These are phyloP conservation scores for Macrobrachium rosenbergii DNA, from an alignment of 1,140 invertebrate species.

Conservation along the genomic window DNA sequence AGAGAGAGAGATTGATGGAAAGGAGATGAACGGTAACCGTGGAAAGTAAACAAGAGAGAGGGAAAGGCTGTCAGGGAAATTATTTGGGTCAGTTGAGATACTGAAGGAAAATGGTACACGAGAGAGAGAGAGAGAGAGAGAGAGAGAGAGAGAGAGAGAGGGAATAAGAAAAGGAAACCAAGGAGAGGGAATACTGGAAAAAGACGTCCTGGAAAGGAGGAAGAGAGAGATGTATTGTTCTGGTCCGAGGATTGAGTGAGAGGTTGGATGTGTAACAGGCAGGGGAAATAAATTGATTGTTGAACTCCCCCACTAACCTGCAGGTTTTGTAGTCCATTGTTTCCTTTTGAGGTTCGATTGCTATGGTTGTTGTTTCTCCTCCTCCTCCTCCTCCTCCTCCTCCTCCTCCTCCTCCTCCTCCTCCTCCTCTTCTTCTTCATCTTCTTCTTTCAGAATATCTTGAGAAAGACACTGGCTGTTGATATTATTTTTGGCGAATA, in stretches of 20 bases:
- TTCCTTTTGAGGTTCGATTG: neutral
- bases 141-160: too few species aligned
- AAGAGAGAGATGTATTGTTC: too few species aligned
- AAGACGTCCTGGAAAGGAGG: too few species aligned
- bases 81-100: neutral
- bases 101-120: neutral
- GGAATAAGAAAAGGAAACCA: too few species aligned
- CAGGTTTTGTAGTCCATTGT: neutral
- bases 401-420: slow-evolving; percentile 2
- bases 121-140: too few species aligned
- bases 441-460: too few species aligned
- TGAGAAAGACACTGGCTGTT: too few species aligned
- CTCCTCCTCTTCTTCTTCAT: neutral
- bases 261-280: too few species aligned
- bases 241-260: too few species aligned
- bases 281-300: too few species aligned
- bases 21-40: neutral
- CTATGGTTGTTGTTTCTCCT: neutral
- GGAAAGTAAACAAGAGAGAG: neutral
- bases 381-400: neutral
- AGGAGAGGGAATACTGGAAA: too few species aligned
- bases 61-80: neutral
- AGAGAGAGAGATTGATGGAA: neutral
- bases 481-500: too few species aligned
- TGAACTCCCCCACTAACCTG: neutral